phyloP scores from a whole-genome alignment of 2,888 invertebrate genomes.

The Elaeidobius kamerunicus region DNA sequence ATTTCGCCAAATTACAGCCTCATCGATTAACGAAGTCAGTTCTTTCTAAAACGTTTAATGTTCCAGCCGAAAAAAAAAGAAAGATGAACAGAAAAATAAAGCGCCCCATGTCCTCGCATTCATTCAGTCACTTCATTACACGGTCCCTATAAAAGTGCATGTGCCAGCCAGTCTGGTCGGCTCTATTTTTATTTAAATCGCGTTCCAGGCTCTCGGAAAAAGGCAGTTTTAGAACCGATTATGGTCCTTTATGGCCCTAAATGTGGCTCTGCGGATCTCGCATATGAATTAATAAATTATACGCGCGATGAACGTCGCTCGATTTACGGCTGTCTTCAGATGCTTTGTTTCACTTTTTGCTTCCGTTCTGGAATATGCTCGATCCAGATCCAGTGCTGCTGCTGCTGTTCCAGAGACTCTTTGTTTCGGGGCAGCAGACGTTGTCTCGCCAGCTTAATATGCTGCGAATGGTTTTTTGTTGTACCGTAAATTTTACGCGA shows the following conservation, averaged over 20 bases:
- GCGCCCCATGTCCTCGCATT: no score
- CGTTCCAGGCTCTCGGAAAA: conserved; percentile 5
- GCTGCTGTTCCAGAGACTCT: no score
- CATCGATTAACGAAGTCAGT: no score
- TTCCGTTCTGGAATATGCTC: neutral
- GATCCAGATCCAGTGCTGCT: no score
- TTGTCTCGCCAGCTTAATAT: no score
- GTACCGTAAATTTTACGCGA: no score
- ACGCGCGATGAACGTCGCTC: conserved; percentile 27
- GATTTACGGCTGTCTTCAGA: conserved; percentile 24
- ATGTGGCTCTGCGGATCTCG: conserved; percentile 24
- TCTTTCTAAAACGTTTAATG: no score
- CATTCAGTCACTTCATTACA: conserved; percentile 6
- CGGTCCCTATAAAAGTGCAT: conserved; percentile 4
- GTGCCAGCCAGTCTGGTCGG: conserved; percentile 1
- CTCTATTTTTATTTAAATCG: conserved; percentile 24
- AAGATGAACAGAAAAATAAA: no score
- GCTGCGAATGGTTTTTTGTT: no score
- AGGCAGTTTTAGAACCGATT: conserved; percentile 26
- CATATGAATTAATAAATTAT: conserved; percentile 31
- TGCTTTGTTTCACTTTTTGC: conserved; percentile 17
- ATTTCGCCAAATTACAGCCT: no score
- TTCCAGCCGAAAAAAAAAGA: no score
- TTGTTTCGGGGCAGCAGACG: no score
- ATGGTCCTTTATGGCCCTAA: conserved; percentile 26